Percentiles rank a stretch among this genome's conserved stretches.
Evolutionary conservation across 1,140 invertebrate species (phyloP).

Genomic region (Mesaphorura yosii): DNA sequence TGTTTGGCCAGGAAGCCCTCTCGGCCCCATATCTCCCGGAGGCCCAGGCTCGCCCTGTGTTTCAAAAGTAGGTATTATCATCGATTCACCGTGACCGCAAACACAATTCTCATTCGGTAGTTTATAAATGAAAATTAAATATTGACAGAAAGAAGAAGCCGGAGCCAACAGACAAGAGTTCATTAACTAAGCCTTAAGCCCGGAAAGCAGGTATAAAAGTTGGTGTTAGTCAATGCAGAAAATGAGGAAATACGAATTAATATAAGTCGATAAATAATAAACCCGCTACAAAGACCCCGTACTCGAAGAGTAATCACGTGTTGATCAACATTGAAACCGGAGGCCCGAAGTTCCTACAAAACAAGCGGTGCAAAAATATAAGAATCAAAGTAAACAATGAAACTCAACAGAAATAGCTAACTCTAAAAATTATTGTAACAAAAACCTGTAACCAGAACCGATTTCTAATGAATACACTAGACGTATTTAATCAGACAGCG

Average conservation of each 20-base stretch:
- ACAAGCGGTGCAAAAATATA: conserved; percentile 17
- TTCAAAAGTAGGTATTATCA: background rate
- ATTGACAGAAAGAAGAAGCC: no score
- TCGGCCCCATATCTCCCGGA: conserved; percentile 73
- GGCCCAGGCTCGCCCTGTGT: conserved; percentile 75
- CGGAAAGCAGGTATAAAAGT: no score
- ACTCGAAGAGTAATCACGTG: conserved; percentile 31
- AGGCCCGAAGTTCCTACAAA: conserved; percentile 27
- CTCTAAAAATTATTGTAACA: conserved; percentile 6
- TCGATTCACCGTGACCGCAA: background rate
- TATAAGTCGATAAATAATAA: conserved; percentile 9
- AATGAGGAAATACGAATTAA: conserved; percentile 7
- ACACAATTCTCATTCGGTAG: background rate
- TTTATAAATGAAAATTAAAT: no score
- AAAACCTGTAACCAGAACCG: no score
- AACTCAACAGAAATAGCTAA: conserved; percentile 10
- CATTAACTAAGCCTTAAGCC: no score
- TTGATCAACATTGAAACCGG: conserved; percentile 29
- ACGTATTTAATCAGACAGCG: background rate
- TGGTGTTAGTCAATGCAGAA: conserved; percentile 4
- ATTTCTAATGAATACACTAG: no score
- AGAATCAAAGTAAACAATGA: conserved; percentile 14
- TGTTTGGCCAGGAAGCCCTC: conserved; percentile 42
- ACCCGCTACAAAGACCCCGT: background rate
- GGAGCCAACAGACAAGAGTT: no score